These are phyloP conservation scores for Remorina albescens DNA, from an alignment of 2,797 vertebrate species.

Conservation along the genomic window DNA sequence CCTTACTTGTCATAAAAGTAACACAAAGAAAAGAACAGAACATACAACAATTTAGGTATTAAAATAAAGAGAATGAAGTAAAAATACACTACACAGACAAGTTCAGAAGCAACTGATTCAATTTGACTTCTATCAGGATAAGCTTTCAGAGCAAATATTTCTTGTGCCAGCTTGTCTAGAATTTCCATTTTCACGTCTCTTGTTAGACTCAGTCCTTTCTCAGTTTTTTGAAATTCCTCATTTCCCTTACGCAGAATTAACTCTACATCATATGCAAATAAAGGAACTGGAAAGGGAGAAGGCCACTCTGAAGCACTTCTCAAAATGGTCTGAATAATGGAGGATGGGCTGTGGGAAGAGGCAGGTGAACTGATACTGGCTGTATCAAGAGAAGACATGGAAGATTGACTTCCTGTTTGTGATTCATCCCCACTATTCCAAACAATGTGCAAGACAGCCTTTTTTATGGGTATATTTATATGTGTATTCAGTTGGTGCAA, in stretches of 20 bases:
- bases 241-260: too few relatives aligned
- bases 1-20: too few relatives aligned
- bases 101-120: conserved; percentile 25
- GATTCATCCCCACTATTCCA: conserved; percentile 2
- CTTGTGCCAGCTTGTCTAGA: too few relatives aligned
- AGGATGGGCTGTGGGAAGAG: conserved; percentile 5
- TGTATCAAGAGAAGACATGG: conserved; percentile 30
- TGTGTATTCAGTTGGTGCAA: too few relatives aligned
- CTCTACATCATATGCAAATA: conserved; percentile 29
- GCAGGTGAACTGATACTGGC: neutral
- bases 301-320: conserved; percentile 16
- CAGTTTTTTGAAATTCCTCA: too few relatives aligned
- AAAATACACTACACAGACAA: too few relatives aligned
- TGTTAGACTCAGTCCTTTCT: too few relatives aligned
- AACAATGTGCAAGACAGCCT: conserved; percentile 23
- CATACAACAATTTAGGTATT: too few relatives aligned
- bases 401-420: neutral
- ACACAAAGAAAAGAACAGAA: too few relatives aligned
- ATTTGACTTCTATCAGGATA: conserved; percentile 27
- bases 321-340: neutral
- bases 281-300: conserved; percentile 24
- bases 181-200: too few relatives aligned
- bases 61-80: too few relatives aligned
- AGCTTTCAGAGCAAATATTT: conserved; percentile 32
- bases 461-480: conserved; percentile 18